Conservation (phyloP, 2,797 vertebrate species). For the Typhlichthys eigenmanni region DNA sequence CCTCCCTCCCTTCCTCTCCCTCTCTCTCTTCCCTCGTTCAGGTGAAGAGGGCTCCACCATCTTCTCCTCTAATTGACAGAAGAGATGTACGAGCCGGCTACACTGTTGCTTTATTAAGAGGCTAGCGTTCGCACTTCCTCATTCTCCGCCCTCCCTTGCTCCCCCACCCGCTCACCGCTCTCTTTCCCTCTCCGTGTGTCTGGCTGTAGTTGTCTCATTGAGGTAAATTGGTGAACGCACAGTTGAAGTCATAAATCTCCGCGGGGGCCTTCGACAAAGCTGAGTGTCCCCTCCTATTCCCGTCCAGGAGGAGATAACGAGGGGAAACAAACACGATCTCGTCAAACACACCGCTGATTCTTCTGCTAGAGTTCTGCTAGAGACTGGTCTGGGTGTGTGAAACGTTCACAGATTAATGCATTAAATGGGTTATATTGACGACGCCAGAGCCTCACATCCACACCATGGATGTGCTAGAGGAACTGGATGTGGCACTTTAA, state of each 20-base stretch:
- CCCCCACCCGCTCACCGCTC: constrained; percentile 25
- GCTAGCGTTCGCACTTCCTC: constrained; percentile 54
- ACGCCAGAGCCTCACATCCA: neutral
- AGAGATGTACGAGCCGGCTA: constrained; percentile 74
- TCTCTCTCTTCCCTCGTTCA: constrained; percentile 45
- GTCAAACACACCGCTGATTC: too few relatives aligned
- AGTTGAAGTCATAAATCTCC: constrained; percentile 44
- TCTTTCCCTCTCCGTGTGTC: constrained; percentile 42
- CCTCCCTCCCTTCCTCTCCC: constrained; percentile 14
- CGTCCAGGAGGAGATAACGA: constrained; percentile 29
- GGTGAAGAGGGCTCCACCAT: constrained; percentile 74
- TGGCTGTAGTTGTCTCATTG: constrained; percentile 39
- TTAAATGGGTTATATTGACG: constrained; percentile 1
- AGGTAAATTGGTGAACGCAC: constrained; percentile 54
- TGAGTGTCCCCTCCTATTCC: constrained; percentile 20
- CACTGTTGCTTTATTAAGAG: constrained; percentile 76
- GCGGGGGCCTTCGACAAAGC: constrained; percentile 29
- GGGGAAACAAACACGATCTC: neutral
- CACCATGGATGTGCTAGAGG: neutral
- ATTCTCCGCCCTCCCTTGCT: constrained; percentile 11
- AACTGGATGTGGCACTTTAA: too few relatives aligned
- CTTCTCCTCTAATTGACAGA: constrained; percentile 74
- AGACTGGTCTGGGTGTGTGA: constrained; percentile 19
- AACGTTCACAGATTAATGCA: constrained; percentile 27
- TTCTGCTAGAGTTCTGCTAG: too few relatives aligned